Evolutionary conservation across 1,140 invertebrate species (phyloP), one percentile per base, ranked within the genome.

Genomic region (Leucophenga varia): DNA sequence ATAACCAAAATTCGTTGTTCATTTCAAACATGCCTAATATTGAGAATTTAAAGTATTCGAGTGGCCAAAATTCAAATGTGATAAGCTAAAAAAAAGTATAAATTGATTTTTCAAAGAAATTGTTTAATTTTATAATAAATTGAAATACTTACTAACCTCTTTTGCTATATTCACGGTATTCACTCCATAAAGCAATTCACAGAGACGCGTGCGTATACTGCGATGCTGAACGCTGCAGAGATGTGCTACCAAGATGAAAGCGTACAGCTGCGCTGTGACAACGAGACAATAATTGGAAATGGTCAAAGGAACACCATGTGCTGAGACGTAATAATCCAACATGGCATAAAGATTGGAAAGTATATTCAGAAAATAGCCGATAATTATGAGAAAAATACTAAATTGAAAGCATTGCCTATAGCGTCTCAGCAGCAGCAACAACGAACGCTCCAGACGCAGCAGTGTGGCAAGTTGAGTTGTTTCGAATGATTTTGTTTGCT

Each of bases 291-390:
- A 67, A 19, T 67, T 65, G n/a, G 68, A 63, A n/a, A 71, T 68
- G 34, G 61, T 65, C 8, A 70, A 32, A 2, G 61, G 59, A 2
- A 68, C 46, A 4, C 61, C 61, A 6, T 64, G 64, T 8, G 55
- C 50, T 12, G 49, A 36, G 5, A 68, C 67, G 35, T 57, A 71
- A 42, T 67, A 67, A 3, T 61, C 61, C 57, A 71, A 58, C n/a
- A 64, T 61, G 36, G 67, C 67, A 20, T 71, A 71, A 45, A 71
- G 61, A 10, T 71, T 71, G 36, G 68, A 64, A 51, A 71, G 39
- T 0, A 71, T 55, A 41, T 68, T 71, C 28, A 71, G 22, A 6
- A 71, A 68, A 42, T 47, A 50, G 17, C 59, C 64, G 10, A 68
- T 43, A 9, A 67, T 49, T 21, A 67, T 47, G 6, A 67, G 52